Evolutionary conservation across 2,113 vertebrate genomes (phyloP).

Genomic region (Miniopterus natalensis): DNA sequence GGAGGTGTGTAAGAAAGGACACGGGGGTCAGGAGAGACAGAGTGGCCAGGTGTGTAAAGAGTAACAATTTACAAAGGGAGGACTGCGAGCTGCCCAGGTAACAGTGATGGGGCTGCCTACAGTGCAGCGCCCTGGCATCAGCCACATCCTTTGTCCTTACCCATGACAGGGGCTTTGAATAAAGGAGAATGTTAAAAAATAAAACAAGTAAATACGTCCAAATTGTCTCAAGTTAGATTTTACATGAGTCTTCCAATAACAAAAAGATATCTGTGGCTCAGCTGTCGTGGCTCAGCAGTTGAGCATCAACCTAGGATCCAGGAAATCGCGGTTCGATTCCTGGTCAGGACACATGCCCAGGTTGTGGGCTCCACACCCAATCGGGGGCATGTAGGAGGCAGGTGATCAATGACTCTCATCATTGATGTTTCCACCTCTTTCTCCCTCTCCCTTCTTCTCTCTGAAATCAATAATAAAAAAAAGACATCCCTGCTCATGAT

Average conservation of each 20-base stretch:
- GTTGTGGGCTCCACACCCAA: too few relatives aligned
- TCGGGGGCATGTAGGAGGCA: too few relatives aligned
- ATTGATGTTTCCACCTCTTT: too few relatives aligned
- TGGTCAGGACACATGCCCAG: too few relatives aligned
- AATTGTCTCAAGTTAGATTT: neutral
- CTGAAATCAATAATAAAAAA: too few relatives aligned
- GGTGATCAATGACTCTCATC: too few relatives aligned
- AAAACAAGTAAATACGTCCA: neutral
- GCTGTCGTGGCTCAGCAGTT: too few relatives aligned
- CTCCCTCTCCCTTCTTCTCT: too few relatives aligned
- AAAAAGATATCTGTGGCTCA: too few relatives aligned
- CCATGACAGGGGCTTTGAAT: fast-evolving
- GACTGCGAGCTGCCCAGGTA: neutral
- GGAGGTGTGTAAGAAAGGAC: neutral
- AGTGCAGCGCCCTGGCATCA: fast-evolving
- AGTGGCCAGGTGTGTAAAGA: neutral
- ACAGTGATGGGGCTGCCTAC: neutral
- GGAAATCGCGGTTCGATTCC: too few relatives aligned
- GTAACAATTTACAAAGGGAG: neutral
- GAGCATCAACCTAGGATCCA: too few relatives aligned
- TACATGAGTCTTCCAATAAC: neutral
- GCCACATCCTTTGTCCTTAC: fast-evolving
- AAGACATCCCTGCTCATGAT: too few relatives aligned
- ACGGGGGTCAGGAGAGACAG: neutral
- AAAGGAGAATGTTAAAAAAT: neutral